Evolutionary conservation across 1,140 invertebrate genomes (phyloP).

Genomic region (Scylla paramamosain): DNA sequence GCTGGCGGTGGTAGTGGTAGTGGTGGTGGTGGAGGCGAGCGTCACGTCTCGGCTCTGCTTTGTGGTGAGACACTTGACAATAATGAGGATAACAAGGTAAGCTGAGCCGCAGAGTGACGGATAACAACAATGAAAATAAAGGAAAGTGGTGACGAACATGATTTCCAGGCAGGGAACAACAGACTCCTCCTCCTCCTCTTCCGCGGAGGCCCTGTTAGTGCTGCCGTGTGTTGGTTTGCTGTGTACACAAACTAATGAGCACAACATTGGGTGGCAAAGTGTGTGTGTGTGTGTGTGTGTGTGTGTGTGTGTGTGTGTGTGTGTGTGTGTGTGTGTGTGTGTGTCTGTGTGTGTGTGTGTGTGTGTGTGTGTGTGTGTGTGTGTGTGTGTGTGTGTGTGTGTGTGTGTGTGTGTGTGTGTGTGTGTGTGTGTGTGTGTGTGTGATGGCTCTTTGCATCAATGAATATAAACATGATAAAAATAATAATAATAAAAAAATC

Average conservation of each 20-base stretch:
- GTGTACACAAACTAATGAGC: too few relatives aligned
- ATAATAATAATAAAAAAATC: too few relatives aligned
- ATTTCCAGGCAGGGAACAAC: neutral
- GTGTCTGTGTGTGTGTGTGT: too few relatives aligned
- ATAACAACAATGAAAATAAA: neutral
- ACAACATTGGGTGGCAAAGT: too few relatives aligned
- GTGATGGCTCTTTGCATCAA: neutral
- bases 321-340: too few relatives aligned
- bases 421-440: neutral
- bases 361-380: too few relatives aligned
- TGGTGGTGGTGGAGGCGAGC: neutral
- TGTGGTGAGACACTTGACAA: neutral
- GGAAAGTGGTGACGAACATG: neutral
- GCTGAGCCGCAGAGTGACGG: neutral
- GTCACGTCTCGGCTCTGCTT: neutral
- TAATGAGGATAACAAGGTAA: neutral
- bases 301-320: too few relatives aligned
- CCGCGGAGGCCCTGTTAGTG: too few relatives aligned
- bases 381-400: too few relatives aligned
- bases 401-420: neutral
- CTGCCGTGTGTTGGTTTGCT: too few relatives aligned
- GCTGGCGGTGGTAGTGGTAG: neutral
- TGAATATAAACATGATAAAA: neutral
- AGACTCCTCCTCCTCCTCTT: too few relatives aligned
- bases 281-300: too few relatives aligned